These are phyloP conservation scores for Brachyalestes nurse DNA, from an alignment of 2,797 vertebrate species.

Conservation along the genomic window DNA sequence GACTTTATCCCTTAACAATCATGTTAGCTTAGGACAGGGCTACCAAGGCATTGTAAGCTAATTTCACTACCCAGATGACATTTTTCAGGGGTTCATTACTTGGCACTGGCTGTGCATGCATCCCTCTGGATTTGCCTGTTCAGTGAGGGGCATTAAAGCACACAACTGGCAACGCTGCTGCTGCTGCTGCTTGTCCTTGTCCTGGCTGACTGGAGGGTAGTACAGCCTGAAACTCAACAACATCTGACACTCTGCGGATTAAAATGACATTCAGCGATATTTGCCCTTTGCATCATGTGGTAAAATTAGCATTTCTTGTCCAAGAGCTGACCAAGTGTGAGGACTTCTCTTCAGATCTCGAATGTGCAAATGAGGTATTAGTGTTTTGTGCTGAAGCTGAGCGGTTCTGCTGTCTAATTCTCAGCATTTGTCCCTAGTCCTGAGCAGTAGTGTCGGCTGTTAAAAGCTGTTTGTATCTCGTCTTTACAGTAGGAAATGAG, in stretches of 20 bases:
- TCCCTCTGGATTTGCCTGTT: conserved; percentile 60
- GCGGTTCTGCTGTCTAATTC: neutral
- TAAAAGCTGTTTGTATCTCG: conserved; percentile 4
- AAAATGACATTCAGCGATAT: conserved; percentile 23
- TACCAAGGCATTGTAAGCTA: conserved; percentile 28
- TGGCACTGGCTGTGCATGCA: conserved; percentile 51
- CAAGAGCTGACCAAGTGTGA: conserved; percentile 1
- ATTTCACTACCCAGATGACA: conserved; percentile 58
- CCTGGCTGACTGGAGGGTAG: conserved; percentile 58
- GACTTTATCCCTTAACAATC: neutral
- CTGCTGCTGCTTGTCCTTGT: conserved; percentile 53
- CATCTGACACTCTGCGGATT: conserved; percentile 43
- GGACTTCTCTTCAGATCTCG: neutral
- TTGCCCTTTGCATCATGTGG: conserved; percentile 27
- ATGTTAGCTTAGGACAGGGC: neutral
- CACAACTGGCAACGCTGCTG: conserved; percentile 52
- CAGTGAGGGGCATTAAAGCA: conserved; percentile 63
- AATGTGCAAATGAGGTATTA: neutral
- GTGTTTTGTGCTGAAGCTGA: neutral
- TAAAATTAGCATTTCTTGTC: conserved; percentile 24
- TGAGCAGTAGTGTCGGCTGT: neutral
- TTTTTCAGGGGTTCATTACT: conserved; percentile 58
- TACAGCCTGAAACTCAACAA: conserved; percentile 49
- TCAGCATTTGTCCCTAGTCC: neutral
- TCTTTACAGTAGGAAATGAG: conserved; percentile 3